These are phyloP conservation scores for Alfaro cultratus DNA, from an alignment of 2,797 vertebrate species.

Conservation along the genomic window DNA sequence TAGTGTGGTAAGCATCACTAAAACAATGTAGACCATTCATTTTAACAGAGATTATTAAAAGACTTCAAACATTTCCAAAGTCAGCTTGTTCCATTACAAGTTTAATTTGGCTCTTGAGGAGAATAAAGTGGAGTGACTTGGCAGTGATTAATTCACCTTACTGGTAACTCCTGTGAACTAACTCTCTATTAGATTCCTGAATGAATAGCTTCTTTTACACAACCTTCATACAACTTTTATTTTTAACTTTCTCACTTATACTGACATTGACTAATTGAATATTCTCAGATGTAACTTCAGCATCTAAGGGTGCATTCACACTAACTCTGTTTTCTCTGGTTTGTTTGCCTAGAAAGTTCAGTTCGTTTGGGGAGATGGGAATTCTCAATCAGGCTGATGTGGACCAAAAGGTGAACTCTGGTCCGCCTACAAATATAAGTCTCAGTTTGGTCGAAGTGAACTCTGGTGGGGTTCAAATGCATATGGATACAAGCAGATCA, in stretches of 20 bases:
- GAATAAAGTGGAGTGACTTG: neutral
- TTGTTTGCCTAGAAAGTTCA: too few species aligned
- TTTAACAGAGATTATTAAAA: neutral
- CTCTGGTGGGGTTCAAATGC: too few species aligned
- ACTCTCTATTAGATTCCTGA: neutral
- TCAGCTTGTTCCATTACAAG: neutral
- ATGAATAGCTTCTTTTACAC: neutral
- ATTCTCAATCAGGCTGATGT: too few species aligned
- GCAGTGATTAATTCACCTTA: neutral
- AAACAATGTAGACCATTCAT: neutral
- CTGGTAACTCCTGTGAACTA: neutral
- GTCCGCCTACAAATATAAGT: too few species aligned
- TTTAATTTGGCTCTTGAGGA: neutral
- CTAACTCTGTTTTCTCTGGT: too few species aligned
- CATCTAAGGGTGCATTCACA: neutral
- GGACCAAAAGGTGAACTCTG: too few species aligned
- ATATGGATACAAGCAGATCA: too few species aligned
- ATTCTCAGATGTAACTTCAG: neutral
- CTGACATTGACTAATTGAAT: neutral
- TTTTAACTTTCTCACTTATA: neutral
- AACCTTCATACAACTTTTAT: neutral
- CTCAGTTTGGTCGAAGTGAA: too few species aligned
- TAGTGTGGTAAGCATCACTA: neutral
- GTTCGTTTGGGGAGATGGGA: too few species aligned
- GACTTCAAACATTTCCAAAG: neutral